These are phyloP conservation scores for Lepisosteus oculatus DNA, from an alignment of 2,113 vertebrate genomes.

Conservation along the genomic window DNA sequence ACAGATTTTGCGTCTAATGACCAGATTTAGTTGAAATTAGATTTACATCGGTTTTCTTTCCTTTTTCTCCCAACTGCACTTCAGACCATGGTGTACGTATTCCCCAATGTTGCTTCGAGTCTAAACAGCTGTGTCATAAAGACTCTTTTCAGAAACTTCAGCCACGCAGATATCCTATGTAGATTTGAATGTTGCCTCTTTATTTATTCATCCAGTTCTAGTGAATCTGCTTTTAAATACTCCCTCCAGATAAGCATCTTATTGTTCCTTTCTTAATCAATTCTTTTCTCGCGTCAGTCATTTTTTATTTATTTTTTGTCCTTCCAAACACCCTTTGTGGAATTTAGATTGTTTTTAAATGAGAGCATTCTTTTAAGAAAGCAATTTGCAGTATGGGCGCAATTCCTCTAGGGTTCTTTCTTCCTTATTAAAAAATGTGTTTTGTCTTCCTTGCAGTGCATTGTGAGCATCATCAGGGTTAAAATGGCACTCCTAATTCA, in stretches of 20 bases:
- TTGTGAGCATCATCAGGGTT: no score
- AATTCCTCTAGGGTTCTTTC: no score
- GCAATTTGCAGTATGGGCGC: no score
- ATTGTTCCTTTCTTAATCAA: neutral
- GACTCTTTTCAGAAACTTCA: neutral
- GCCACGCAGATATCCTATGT: neutral
- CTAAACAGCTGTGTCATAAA: constrained; percentile 1
- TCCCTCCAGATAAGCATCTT: neutral
- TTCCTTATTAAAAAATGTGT: no score
- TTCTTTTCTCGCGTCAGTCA: neutral
- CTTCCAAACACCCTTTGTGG: neutral
- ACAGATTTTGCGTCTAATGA: constrained; percentile 18
- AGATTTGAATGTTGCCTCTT: neutral
- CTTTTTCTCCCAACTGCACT: constrained; percentile 7
- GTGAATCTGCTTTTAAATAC: neutral
- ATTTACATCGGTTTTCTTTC: constrained; percentile 3
- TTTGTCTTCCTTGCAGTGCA: no score
- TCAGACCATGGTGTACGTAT: constrained; percentile 18
- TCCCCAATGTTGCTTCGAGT: constrained; percentile 2
- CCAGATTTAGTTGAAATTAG: constrained; percentile 17
- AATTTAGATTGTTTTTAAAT: no score
- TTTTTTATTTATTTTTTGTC: neutral
- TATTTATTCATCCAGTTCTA: neutral
- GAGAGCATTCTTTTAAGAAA: no score
- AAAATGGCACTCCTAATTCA: no score